phyloP scores from a whole-genome alignment of 2,888 invertebrate species.

The Craniophora ligustri region DNA sequence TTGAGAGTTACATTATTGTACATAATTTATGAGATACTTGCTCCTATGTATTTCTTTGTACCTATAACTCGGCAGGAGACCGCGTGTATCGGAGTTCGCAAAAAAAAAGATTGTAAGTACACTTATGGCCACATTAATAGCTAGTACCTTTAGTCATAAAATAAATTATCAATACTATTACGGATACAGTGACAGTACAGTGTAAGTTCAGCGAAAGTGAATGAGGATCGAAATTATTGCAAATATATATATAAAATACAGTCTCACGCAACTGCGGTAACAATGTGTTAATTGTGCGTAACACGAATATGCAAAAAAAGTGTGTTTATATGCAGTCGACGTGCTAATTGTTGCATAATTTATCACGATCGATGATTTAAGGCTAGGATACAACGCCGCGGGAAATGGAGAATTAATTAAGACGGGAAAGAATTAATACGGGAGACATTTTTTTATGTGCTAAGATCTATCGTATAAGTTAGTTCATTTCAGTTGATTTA shows the following conservation, averaged over 20 bases:
- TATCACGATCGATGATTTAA: constrained; percentile 18
- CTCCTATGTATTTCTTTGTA: constrained; percentile 26
- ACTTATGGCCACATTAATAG: constrained; percentile 29
- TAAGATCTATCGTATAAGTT: no score
- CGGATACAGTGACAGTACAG: background rate
- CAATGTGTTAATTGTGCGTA: constrained; percentile 13
- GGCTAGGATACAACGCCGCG: background rate
- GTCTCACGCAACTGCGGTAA: constrained; percentile 36
- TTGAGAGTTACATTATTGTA: constrained; percentile 21
- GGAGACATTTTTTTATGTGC: no score
- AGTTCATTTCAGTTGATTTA: no score
- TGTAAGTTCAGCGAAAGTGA: constrained; percentile 28
- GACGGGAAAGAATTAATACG: no score
- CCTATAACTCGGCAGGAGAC: constrained; percentile 25
- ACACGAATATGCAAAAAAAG: constrained; percentile 36
- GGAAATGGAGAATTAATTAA: no score
- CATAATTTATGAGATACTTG: constrained; percentile 35
- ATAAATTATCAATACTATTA: constrained; percentile 18
- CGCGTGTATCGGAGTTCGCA: constrained; percentile 28
- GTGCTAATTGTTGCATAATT: constrained; percentile 18
- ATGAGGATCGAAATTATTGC: constrained; percentile 21
- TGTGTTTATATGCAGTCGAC: constrained; percentile 25
- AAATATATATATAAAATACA: constrained; percentile 15
- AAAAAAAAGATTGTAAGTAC: constrained; percentile 14
- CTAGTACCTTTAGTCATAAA: constrained; percentile 24